phyloP scores from a whole-genome alignment of 2,797 vertebrate species.

The Anolis apletophallus region DNA sequence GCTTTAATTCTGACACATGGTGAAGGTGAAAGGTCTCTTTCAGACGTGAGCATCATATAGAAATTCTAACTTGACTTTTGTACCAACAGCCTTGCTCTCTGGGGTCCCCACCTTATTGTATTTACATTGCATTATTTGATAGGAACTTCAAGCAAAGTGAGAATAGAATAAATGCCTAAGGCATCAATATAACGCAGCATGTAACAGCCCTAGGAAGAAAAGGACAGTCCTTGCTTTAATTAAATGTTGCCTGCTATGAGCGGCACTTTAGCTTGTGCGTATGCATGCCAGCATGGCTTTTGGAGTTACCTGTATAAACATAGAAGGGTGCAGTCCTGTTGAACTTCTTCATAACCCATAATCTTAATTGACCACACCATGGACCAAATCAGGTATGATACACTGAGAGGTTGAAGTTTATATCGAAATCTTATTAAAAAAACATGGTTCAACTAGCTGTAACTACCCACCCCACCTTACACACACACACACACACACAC shows the following conservation, averaged over 20 bases:
- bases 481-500: no score
- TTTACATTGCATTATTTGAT: neutral
- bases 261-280: neutral
- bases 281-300: neutral
- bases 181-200: neutral
- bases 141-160: neutral
- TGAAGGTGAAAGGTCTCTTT: slow-evolving; percentile 1
- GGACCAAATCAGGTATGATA: neutral
- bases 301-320: no score
- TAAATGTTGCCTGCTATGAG: neutral
- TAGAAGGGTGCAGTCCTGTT: neutral
- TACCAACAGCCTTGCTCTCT: neutral
- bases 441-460: neutral
- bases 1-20: slow-evolving; percentile 4
- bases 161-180: neutral
- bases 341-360: neutral
- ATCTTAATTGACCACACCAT: neutral
- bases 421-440: neutral
- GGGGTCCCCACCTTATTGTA: neutral
- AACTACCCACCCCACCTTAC: no score
- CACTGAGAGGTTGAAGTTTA: neutral
- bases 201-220: neutral
- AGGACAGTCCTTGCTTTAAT: neutral
- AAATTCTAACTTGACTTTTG: neutral
- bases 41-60: neutral